Conservation (phyloP, 1,140 invertebrate species). For the Bactericera cockerelli region DNA sequence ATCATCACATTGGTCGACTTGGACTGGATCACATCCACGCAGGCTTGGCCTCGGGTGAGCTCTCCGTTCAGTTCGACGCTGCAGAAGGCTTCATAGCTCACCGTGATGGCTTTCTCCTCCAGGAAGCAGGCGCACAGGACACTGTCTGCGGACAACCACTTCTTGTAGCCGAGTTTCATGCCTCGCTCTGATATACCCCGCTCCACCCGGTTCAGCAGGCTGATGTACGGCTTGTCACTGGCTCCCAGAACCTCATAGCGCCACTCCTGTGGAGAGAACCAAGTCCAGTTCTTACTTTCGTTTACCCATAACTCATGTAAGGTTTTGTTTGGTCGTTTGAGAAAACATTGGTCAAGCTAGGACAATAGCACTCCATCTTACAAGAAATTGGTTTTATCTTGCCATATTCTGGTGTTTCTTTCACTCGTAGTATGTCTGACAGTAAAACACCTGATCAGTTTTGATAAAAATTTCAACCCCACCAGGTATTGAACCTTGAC, state of each 20-base stretch:
- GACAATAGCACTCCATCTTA: too few relatives aligned
- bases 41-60: conserved; percentile 26
- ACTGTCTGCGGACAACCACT: conserved; percentile 39
- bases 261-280: conserved; percentile 37
- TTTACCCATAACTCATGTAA: too few relatives aligned
- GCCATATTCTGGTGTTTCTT: too few relatives aligned
- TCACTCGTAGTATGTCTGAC: too few relatives aligned
- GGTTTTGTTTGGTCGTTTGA: too few relatives aligned
- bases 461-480: too few relatives aligned
- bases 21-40: conserved; percentile 23
- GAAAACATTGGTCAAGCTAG: too few relatives aligned
- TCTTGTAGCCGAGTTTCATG: conserved; percentile 26
- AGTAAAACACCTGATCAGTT: too few relatives aligned
- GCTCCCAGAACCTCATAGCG: conserved; percentile 32
- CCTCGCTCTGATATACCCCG: background rate
- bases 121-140: conserved; percentile 36
- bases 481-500: too few relatives aligned
- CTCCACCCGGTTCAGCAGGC: conserved; percentile 38
- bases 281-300: conserved; percentile 13
- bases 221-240: conserved; percentile 29
- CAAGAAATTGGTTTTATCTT: too few relatives aligned
- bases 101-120: conserved; percentile 15
- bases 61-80: conserved; percentile 27
- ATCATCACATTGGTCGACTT: conserved; percentile 23
- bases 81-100: conserved; percentile 16